Evolutionary conservation across 2,888 invertebrate species (phyloP).

Genomic region (Noctua janthina): DNA sequence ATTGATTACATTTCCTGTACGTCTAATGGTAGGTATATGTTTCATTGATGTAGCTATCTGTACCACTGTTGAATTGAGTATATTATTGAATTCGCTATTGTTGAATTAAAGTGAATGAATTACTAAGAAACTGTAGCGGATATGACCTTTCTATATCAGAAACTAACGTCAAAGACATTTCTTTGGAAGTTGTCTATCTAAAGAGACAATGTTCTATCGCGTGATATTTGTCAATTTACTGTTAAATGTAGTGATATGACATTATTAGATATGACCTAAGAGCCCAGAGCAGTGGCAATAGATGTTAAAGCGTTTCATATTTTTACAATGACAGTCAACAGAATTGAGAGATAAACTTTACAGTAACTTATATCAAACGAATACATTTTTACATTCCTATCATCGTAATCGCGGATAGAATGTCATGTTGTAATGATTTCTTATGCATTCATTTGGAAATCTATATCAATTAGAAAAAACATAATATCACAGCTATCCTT

Average conservation of each 20-base stretch:
- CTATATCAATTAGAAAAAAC: neutral
- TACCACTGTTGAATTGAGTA: constrained; percentile 27
- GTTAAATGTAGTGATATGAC: too few relatives aligned
- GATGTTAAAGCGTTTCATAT: neutral
- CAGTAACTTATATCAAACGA: neutral
- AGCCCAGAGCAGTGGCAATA: neutral
- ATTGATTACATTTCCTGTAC: constrained; percentile 82
- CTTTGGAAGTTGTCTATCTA: constrained; percentile 16
- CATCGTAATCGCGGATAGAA: neutral
- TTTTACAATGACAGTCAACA: neutral
- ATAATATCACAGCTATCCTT: too few relatives aligned
- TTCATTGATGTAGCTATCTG: constrained; percentile 49
- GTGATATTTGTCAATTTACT: neutral
- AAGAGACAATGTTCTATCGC: neutral
- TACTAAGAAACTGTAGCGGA: constrained; percentile 56
- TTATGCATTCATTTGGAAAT: too few relatives aligned
- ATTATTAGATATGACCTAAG: too few relatives aligned
- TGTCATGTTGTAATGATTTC: neutral
- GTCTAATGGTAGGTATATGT: constrained; percentile 68
- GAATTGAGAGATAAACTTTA: neutral
- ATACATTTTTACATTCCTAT: neutral
- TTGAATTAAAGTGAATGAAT: constrained; percentile 19
- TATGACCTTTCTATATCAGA: constrained; percentile 1
- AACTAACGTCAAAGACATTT: constrained; percentile 7
- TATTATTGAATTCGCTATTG: constrained; percentile 34